Percentiles rank a stretch among this genome's conserved stretches.
Conservation (phyloP, 2,888 invertebrate species). For the Cephus nigrinus region DNA sequence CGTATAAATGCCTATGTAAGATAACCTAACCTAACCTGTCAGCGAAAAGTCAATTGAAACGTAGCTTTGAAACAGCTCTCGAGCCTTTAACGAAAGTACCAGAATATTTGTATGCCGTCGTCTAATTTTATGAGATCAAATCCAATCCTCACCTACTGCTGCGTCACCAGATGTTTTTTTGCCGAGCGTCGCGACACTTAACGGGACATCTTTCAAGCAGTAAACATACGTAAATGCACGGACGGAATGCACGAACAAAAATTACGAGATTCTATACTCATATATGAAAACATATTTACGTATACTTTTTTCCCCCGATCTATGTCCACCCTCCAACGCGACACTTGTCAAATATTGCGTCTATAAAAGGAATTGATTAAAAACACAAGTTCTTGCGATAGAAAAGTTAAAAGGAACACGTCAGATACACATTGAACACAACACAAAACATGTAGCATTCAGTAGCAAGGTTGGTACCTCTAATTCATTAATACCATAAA, state of each 20-base stretch:
- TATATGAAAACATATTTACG: constrained; percentile 10
- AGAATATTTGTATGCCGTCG: background rate
- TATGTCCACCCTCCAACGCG: constrained; percentile 13
- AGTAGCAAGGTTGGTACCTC: background rate
- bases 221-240: background rate
- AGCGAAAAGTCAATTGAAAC: background rate
- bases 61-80: background rate
- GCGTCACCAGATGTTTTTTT: background rate
- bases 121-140: background rate
- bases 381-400: background rate
- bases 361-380: constrained; percentile 14
- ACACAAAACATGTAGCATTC: background rate
- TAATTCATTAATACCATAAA: background rate
- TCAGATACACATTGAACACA: background rate
- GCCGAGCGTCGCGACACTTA: background rate
- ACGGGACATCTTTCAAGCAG: background rate
- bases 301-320: constrained; percentile 6
- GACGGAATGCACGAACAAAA: background rate
- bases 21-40: background rate
- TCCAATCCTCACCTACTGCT: background rate
- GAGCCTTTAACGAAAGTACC: background rate
- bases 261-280: background rate
- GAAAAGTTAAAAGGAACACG: background rate
- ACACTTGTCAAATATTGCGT: constrained; percentile 29
- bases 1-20: background rate